Conservation (phyloP, 2,113 vertebrate species). For the Chionis minor region DNA sequence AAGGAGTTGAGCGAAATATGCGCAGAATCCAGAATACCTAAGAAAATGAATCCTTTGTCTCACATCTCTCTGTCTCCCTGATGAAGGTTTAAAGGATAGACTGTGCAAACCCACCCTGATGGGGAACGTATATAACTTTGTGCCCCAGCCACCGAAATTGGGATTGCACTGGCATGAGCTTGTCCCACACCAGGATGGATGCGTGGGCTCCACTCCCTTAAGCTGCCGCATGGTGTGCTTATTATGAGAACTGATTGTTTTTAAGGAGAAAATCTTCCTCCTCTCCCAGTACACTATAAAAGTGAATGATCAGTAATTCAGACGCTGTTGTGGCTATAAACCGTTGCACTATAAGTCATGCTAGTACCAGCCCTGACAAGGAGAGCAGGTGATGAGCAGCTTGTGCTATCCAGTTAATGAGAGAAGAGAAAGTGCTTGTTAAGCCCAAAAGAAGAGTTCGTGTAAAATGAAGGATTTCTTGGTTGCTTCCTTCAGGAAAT, state of each 20-base stretch:
- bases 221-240: fast-evolving
- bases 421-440: neutral
- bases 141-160: neutral
- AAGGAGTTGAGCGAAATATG: fast-evolving
- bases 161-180: neutral
- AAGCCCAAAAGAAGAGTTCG: neutral
- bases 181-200: neutral
- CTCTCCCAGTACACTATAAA: neutral
- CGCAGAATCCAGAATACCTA: neutral
- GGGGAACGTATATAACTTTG: neutral
- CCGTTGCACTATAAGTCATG: neutral
- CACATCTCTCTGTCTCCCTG: neutral
- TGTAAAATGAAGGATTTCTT: neutral
- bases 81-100: neutral
- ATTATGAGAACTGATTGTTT: neutral
- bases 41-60: neutral
- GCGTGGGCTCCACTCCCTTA: neutral
- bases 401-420: neutral
- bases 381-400: neutral
- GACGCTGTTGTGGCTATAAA: neutral
- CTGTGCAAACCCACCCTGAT: neutral
- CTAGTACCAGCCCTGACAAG: neutral
- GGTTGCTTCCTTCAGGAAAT: neutral
- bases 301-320: neutral
- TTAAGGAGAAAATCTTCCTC: neutral